These are phyloP conservation scores for Drosophila lini DNA, from an alignment of 1,140 invertebrate genomes.

Conservation along the genomic window DNA sequence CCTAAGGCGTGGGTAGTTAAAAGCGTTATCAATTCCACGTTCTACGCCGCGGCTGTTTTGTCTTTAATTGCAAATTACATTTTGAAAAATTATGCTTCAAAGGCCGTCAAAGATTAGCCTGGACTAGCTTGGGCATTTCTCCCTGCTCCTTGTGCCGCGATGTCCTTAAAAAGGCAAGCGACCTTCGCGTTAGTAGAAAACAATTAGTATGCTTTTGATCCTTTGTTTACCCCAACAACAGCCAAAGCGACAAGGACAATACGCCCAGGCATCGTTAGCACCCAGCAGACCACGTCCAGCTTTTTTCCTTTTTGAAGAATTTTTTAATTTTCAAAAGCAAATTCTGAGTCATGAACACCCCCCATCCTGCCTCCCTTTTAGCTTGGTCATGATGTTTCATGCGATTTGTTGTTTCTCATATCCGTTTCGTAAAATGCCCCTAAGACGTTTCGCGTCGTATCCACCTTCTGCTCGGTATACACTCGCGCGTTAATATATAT, in stretches of 20 bases:
- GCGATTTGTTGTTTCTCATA: slow-evolving; percentile 77
- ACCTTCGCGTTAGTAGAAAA: slow-evolving; percentile 76
- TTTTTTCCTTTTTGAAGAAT: slow-evolving; percentile 66
- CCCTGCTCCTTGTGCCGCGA: neutral
- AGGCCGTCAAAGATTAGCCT: slow-evolving; percentile 71
- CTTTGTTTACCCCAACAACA: slow-evolving; percentile 82
- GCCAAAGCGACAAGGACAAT: slow-evolving; percentile 43
- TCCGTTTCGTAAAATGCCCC: slow-evolving; percentile 79
- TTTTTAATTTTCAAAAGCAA: slow-evolving; percentile 80
- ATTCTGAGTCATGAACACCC: slow-evolving; percentile 66
- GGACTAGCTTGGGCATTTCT: slow-evolving; percentile 24
- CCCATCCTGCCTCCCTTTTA: slow-evolving; percentile 17
- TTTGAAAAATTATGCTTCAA: slow-evolving; percentile 80
- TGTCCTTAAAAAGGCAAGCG: slow-evolving; percentile 34
- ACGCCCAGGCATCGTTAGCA: slow-evolving; percentile 70
- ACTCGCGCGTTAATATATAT: slow-evolving; percentile 50
- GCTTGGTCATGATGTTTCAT: slow-evolving; percentile 53
- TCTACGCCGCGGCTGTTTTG: slow-evolving; percentile 39
- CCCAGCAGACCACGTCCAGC: slow-evolving; percentile 65
- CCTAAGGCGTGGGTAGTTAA: slow-evolving; percentile 52
- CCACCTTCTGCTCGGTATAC: slow-evolving; percentile 39
- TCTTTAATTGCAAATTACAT: slow-evolving; percentile 84
- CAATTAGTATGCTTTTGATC: slow-evolving; percentile 84
- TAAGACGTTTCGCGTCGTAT: slow-evolving; percentile 49
- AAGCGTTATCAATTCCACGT: slow-evolving; percentile 38